Conservation (phyloP, 2,113 vertebrate genomes). For the Pica pica region DNA sequence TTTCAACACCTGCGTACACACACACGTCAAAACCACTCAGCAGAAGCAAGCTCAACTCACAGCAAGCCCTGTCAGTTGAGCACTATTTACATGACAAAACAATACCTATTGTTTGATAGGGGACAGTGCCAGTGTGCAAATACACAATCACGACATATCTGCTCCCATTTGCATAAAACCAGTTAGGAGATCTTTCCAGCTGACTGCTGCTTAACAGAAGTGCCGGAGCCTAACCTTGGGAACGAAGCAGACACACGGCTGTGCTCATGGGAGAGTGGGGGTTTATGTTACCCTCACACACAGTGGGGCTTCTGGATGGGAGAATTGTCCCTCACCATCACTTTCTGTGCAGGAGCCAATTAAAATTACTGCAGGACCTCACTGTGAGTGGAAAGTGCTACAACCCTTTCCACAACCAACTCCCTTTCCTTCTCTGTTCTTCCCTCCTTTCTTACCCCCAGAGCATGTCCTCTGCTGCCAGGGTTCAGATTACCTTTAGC, state of each 20-base stretch:
- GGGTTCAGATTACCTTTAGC: background rate
- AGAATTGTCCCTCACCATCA: background rate
- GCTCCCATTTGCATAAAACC: background rate
- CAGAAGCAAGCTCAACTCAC: background rate
- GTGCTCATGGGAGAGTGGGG: background rate
- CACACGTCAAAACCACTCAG: constrained; percentile 3
- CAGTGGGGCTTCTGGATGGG: background rate
- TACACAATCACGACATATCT: background rate
- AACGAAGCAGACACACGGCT: background rate
- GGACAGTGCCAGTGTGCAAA: background rate
- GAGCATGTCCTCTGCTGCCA: background rate
- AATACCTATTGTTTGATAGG: background rate
- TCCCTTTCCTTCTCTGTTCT: background rate
- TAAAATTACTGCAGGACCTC: background rate
- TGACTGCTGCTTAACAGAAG: constrained; percentile 33
- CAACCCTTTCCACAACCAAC: background rate
- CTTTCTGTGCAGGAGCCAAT: background rate
- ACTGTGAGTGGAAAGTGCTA: background rate
- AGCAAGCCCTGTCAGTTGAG: background rate
- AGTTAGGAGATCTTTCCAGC: constrained; percentile 12
- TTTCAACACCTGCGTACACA: background rate
- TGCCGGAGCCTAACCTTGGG: background rate
- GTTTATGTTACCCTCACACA: background rate
- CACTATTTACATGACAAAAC: constrained; percentile 30
- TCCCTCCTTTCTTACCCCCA: background rate